Evolutionary conservation across 2,888 invertebrate genomes (phyloP), one percentile per base, ranked within the genome.

Genomic region (Agonopterix subpropinquella): DNA sequence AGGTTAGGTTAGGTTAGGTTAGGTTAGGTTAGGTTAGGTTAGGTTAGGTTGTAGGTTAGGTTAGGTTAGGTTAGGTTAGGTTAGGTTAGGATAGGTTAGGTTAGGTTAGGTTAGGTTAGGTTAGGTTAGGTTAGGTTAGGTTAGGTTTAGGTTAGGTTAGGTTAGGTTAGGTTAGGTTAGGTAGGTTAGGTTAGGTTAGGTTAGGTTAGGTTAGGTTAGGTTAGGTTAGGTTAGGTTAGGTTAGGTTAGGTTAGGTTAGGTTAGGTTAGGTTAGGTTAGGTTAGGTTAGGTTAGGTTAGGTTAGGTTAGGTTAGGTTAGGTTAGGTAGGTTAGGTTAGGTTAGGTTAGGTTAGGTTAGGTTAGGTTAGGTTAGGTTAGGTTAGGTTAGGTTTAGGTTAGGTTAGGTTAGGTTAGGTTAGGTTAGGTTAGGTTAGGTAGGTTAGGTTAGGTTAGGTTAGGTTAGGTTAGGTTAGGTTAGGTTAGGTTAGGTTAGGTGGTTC

Each of bases 361-460:
- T 54, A 52, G 42, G 36, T 44, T 48, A 36, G 51, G 56, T 52
- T 56, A 52, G 53, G 57, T 55, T 57, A 53, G 55, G 57, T 55
- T 57, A 55, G 55, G n/a, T n/a, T n/a, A n/a, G n/a, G n/a, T n/a
- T n/a, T n/a, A n/a, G n/a, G n/a, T n/a, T n/a, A n/a, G n/a, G 57
- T 55, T 57, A 53, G 43, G 57, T 52, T 55, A 51, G 53, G 57
- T 53, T 57, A 53, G 53, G 57, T 53, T 57, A 53, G 43, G 53
- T 49, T 53, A 44, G 49, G 51, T 50, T 50, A 51, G 49, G 50
- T 55, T 51, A 51, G 55, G 51, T 55, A 53, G 54, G 57, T 54
- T 57, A 54, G 54, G 57, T 55, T 57, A 55, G 55, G 57, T 55
- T 57, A 55, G 55, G 57, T 54, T 57, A 55, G 54, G 57, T 54